A percentile compares a stretch with the other conserved stretches of the same genome.
Evolutionary conservation across 2,797 vertebrate genomes (phyloP).

Genomic region (Aplochiton taeniatus): DNA sequence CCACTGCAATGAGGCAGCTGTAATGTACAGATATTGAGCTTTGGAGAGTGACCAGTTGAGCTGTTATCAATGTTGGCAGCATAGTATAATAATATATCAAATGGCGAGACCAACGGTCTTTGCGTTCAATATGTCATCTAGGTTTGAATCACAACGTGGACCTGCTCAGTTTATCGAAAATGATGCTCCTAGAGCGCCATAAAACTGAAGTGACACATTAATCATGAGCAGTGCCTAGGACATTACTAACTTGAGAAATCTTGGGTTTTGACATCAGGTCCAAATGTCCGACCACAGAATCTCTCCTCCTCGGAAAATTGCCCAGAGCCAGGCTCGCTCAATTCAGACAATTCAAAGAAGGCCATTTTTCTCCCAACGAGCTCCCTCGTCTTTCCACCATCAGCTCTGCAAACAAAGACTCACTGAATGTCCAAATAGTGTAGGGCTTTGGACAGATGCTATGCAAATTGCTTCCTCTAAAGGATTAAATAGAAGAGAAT

Average conservation of each 20-base stretch:
- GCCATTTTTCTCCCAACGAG: slow-evolving; percentile 58
- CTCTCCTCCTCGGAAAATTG: slow-evolving; percentile 23
- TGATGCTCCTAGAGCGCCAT: neutral
- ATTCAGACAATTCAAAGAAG: slow-evolving; percentile 31
- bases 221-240: slow-evolving; percentile 38
- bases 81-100: no score
- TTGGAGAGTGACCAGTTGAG: neutral
- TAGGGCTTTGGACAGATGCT: slow-evolving; percentile 61
- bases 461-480: slow-evolving; percentile 61
- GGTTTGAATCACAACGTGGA: no score
- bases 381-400: slow-evolving; percentile 53
- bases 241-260: slow-evolving; percentile 27
- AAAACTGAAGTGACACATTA: slow-evolving; percentile 30
- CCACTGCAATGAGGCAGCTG: slow-evolving; percentile 1
- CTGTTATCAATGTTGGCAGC: no score
- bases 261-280: slow-evolving; percentile 4
- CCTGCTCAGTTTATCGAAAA: no score
- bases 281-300: slow-evolving; percentile 17
- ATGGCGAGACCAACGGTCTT: no score
- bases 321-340: slow-evolving; percentile 25
- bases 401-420: slow-evolving; percentile 44
- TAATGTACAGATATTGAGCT: slow-evolving; percentile 20
- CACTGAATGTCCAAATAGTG: slow-evolving; percentile 53
- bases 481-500: slow-evolving; percentile 61
- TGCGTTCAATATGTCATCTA: no score